These are phyloP conservation scores for Tenebrosternarchus preto DNA, from an alignment of 2,113 vertebrate genomes.

Conservation along the genomic window DNA sequence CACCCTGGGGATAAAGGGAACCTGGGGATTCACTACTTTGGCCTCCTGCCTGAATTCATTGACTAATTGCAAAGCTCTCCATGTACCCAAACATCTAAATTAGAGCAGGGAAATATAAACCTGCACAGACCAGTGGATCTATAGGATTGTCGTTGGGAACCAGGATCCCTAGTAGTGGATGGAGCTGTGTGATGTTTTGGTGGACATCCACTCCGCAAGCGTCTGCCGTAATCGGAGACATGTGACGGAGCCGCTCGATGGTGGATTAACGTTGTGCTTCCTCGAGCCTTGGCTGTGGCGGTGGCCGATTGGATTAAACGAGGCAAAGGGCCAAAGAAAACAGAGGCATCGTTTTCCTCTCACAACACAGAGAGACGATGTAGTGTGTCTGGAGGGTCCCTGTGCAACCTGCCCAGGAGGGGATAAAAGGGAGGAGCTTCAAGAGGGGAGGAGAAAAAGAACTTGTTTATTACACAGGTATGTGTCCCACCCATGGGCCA, in stretches of 20 bases:
- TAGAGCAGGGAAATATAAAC: not conserved
- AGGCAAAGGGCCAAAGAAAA: slow-evolving; percentile 51
- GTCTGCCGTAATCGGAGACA: slow-evolving; percentile 40
- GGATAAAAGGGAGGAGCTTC: not conserved
- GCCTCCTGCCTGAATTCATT: not conserved
- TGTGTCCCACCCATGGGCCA: slow-evolving; percentile 21
- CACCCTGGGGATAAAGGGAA: too few relatives aligned
- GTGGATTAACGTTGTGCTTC: slow-evolving; percentile 33
- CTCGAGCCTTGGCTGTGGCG: slow-evolving; percentile 4
- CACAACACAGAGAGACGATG: not conserved
- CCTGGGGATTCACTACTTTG: not conserved
- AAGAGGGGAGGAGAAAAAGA: not conserved
- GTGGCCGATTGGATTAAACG: slow-evolving; percentile 48
- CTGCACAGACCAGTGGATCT: not conserved
- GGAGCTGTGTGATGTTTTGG: slow-evolving; percentile 13
- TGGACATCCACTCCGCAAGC: slow-evolving; percentile 7
- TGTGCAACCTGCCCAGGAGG: not conserved
- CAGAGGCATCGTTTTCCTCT: slow-evolving; percentile 33
- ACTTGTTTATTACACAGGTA: slow-evolving; percentile 33
- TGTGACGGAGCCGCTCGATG: slow-evolving; percentile 15
- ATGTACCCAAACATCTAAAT: not conserved
- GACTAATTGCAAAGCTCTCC: not conserved
- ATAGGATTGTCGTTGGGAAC: not conserved
- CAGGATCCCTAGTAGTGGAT: slow-evolving; percentile 11
- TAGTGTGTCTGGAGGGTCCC: slow-evolving; percentile 26